Conservation (phyloP, 2,113 vertebrate species). For the Coregonus clupeaformis region DNA sequence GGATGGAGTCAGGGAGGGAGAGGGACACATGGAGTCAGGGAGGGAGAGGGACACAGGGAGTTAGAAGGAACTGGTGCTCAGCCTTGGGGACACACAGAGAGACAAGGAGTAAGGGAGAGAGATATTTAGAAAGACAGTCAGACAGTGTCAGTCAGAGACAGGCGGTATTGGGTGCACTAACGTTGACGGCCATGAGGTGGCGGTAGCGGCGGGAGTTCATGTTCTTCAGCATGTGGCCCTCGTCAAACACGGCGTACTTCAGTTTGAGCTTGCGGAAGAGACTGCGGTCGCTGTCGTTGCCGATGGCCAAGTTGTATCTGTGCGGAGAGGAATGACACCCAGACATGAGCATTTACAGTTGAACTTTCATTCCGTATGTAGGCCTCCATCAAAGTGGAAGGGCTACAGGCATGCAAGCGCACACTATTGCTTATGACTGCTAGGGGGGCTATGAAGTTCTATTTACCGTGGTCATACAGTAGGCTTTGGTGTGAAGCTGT, state of each 20-base stretch:
- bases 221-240: slow-evolving; percentile 98
- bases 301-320: slow-evolving; percentile 90
- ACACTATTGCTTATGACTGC: too few species aligned
- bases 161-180: slow-evolving; percentile 61
- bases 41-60: background rate
- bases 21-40: background rate
- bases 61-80: too few species aligned
- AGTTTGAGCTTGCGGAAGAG: slow-evolving; percentile 87
- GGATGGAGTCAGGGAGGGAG: too few species aligned
- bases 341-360: too few species aligned
- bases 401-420: too few species aligned
- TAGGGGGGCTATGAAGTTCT: too few species aligned
- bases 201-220: slow-evolving; percentile 94
- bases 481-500: too few species aligned
- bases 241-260: slow-evolving; percentile 92
- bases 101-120: background rate
- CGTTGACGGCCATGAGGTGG: slow-evolving; percentile 94
- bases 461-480: too few species aligned
- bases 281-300: slow-evolving; percentile 84
- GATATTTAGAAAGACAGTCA: background rate
- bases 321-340: slow-evolving; percentile 40
- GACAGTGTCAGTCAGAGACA: accelerated
- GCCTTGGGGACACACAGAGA: too few species aligned
- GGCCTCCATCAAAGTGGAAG: too few species aligned
- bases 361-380: too few species aligned